Percentiles rank a stretch among this genome's conserved stretches.
phyloP scores from a whole-genome alignment of 2,113 vertebrate genomes.

The Alouatta palliata region DNA sequence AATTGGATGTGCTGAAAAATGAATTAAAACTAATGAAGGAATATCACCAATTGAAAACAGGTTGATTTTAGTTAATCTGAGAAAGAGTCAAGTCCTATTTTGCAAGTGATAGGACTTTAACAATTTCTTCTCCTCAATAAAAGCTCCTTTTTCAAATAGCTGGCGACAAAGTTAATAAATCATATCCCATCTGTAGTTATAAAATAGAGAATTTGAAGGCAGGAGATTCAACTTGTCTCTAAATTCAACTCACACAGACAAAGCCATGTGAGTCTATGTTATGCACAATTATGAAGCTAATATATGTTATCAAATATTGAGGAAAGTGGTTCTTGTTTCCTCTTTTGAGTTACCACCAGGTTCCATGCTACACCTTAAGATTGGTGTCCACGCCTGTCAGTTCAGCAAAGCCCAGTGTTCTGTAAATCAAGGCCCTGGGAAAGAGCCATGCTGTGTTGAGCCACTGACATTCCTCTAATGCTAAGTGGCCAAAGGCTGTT shows the following conservation, averaged over 20 bases:
- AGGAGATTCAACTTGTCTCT: neutral
- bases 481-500: neutral
- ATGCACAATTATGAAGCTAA: neutral
- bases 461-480: neutral
- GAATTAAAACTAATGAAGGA: constrained; percentile 74
- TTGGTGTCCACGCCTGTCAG: too few relatives aligned
- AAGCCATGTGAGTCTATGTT: fast-evolving
- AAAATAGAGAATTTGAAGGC: neutral
- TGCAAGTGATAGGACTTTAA: constrained; percentile 52
- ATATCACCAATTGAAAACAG: constrained; percentile 49
- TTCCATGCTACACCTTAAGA: neutral
- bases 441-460: fast-evolving
- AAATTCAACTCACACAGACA: neutral
- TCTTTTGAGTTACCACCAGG: too few relatives aligned
- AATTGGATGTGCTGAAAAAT: constrained; percentile 63
- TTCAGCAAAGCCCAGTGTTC: too few relatives aligned
- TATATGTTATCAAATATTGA: fast-evolving
- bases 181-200: neutral
- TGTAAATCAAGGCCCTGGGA: neutral
- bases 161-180: constrained; percentile 62
- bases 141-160: neutral
- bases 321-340: neutral
- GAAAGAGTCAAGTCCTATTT: constrained; percentile 24
- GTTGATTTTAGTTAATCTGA: constrained; percentile 56
- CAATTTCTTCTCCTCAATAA: constrained; percentile 59